These are phyloP conservation scores for Malachius bipustulatus DNA, from an alignment of 2,888 invertebrate genomes.

Conservation along the genomic window DNA sequence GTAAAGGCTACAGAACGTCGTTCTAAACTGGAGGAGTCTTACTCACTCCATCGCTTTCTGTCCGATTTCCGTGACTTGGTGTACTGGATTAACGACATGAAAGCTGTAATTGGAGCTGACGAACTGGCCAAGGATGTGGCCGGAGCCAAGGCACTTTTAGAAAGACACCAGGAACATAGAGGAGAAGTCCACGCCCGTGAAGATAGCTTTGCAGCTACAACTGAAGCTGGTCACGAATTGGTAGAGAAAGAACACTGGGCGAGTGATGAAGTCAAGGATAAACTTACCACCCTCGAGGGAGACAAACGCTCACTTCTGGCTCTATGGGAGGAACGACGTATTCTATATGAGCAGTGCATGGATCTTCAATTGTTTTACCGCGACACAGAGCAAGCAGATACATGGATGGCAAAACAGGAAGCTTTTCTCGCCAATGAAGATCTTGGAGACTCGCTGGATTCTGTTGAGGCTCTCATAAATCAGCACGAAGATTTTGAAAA, in stretches of 20 bases:
- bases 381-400: slow-evolving; percentile 97
- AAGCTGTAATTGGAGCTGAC: slow-evolving; percentile 93
- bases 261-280: slow-evolving; percentile 78
- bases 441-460: slow-evolving; percentile 94
- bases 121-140: slow-evolving; percentile 99
- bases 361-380: slow-evolving; percentile 97
- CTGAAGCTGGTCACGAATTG: slow-evolving; percentile 76
- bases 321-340: slow-evolving; percentile 93
- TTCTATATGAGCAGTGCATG: slow-evolving; percentile 98
- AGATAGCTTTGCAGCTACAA: slow-evolving; percentile 85
- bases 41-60: slow-evolving; percentile 89
- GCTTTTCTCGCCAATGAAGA: slow-evolving; percentile 96
- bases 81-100: slow-evolving; percentile 97
- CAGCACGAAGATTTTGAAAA: slow-evolving; percentile 99
- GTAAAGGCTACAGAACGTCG: slow-evolving; percentile 87
- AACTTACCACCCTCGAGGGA: slow-evolving; percentile 64
- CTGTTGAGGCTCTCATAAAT: slow-evolving; percentile 94
- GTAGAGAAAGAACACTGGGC: slow-evolving; percentile 84
- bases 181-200: slow-evolving; percentile 98
- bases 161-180: slow-evolving; percentile 92
- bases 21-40: slow-evolving; percentile 85
- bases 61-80: slow-evolving; percentile 93
- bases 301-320: slow-evolving; percentile 76
- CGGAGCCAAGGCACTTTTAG: slow-evolving; percentile 92
- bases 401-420: slow-evolving; percentile 99